phyloP scores from a whole-genome alignment of 2,113 vertebrate species.

The Calonectris borealis region DNA sequence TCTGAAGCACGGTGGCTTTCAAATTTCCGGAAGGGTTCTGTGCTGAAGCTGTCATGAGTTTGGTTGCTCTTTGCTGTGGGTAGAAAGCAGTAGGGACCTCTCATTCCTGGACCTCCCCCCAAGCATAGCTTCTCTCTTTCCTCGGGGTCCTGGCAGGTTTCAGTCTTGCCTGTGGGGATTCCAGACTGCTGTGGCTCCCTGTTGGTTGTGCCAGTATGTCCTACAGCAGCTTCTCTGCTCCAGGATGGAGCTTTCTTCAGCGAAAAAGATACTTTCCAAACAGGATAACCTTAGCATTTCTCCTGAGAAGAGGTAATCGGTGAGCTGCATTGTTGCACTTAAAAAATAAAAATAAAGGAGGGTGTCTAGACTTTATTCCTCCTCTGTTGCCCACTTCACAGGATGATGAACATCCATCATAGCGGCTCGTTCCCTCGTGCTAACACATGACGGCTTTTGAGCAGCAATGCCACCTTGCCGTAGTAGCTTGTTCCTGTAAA shows the following conservation, averaged over 20 bases:
- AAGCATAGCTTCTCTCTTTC: not conserved
- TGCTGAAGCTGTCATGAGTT: not conserved
- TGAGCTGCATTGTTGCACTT: not conserved
- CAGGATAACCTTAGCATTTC: not conserved
- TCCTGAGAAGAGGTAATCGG: not conserved
- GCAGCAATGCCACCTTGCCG: not conserved
- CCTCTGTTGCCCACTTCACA: not conserved
- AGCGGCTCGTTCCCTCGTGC: not conserved
- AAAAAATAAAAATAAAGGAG: not conserved
- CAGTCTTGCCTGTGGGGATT: not conserved
- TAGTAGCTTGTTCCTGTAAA: too few relatives aligned
- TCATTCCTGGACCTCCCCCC: not conserved
- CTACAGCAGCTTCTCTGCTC: not conserved
- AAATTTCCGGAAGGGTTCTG: not conserved
- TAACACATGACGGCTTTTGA: not conserved
- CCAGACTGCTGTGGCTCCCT: not conserved
- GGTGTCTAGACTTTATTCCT: not conserved
- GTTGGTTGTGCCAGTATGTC: not conserved
- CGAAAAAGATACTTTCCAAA: not conserved
- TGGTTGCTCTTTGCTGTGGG: not conserved
- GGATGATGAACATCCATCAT: accelerated
- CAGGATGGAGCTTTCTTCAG: not conserved
- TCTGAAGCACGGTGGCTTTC: not conserved
- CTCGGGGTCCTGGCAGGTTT: not conserved
- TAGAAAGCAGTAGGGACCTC: not conserved